Percentiles rank a stretch among this genome's conserved stretches.
Evolutionary conservation across 2,888 invertebrate genomes (phyloP).

Genomic region (Stictocephala bisonia): DNA sequence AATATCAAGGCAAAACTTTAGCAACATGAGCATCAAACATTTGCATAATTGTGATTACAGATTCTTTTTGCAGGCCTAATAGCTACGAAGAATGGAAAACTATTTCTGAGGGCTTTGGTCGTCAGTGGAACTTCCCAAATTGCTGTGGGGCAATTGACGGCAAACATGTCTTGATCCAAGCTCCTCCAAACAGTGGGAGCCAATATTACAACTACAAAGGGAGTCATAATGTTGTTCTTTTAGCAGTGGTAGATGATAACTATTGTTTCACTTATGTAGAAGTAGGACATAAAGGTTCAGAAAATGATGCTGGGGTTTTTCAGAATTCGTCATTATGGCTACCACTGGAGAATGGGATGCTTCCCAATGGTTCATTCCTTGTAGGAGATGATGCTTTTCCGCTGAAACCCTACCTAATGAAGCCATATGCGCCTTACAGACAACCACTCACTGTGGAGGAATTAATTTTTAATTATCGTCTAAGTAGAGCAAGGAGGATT

Average conservation of each 20-base stretch:
- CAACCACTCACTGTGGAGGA: neutral
- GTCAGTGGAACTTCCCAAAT: slow-evolving; percentile 56
- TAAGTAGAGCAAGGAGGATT: slow-evolving; percentile 53
- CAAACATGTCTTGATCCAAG: slow-evolving; percentile 58
- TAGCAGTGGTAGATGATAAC: slow-evolving; percentile 57
- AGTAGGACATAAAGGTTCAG: slow-evolving; percentile 53
- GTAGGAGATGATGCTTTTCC: slow-evolving; percentile 55
- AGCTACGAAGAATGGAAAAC: slow-evolving; percentile 45
- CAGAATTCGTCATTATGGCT: slow-evolving; percentile 41
- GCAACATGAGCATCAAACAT: too few relatives aligned
- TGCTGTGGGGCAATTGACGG: slow-evolving; percentile 58
- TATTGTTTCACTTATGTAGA: slow-evolving; percentile 54
- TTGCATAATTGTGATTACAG: slow-evolving; percentile 21
- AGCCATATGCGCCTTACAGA: slow-evolving; percentile 49
- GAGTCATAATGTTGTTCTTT: slow-evolving; percentile 56
- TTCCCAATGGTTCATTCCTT: slow-evolving; percentile 47
- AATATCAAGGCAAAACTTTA: too few relatives aligned
- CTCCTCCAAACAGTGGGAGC: slow-evolving; percentile 56
- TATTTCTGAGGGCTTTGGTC: slow-evolving; percentile 42
- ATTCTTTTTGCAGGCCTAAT: too few relatives aligned
- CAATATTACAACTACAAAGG: slow-evolving; percentile 58
- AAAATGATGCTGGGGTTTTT: slow-evolving; percentile 55
- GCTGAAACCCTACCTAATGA: slow-evolving; percentile 51
- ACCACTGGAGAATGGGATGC: slow-evolving; percentile 46
- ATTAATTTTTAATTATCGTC: slow-evolving; percentile 53